These are phyloP conservation scores for Eublepharis macularius DNA, from an alignment of 2,113 vertebrate genomes.

Conservation along the genomic window DNA sequence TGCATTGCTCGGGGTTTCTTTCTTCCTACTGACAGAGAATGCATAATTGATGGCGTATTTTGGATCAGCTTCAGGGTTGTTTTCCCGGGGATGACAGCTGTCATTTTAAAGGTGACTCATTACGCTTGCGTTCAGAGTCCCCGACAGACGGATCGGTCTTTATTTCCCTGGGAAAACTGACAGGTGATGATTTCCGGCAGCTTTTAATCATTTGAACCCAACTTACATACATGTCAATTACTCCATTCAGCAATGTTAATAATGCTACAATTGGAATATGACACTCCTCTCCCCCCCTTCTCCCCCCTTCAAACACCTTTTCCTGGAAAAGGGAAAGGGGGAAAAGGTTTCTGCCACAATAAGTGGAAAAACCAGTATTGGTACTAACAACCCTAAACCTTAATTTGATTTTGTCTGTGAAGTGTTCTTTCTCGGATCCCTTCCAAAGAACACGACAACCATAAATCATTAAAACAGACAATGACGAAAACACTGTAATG, in stretches of 20 bases:
- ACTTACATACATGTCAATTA: constrained; percentile 73
- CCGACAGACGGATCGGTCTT: constrained; percentile 68
- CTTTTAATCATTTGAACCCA: constrained; percentile 75
- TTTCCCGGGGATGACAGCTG: constrained; percentile 63
- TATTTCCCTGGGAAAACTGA: constrained; percentile 66
- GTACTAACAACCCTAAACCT: constrained; percentile 24
- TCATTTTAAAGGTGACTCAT: constrained; percentile 73
- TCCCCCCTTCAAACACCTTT: constrained; percentile 38
- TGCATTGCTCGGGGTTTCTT: not conserved
- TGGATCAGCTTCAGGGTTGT: constrained; percentile 49
- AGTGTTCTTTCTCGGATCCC: constrained; percentile 36
- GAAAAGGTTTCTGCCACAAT: constrained; percentile 22
- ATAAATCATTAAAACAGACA: constrained; percentile 65
- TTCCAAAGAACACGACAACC: constrained; percentile 35
- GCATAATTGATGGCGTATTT: constrained; percentile 38
- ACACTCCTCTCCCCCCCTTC: constrained; percentile 38
- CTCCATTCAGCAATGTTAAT: constrained; percentile 62
- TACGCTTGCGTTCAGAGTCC: constrained; percentile 61
- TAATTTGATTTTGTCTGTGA: constrained; percentile 34
- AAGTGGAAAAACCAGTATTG: constrained; percentile 15
- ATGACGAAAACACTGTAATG: constrained; percentile 53
- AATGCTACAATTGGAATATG: constrained; percentile 60
- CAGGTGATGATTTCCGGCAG: constrained; percentile 69
- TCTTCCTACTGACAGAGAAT: not conserved
- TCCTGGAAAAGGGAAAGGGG: constrained; percentile 23